Evolutionary conservation across 2,113 vertebrate genomes (phyloP).

Genomic region (Pelecanoides urinatrix): DNA sequence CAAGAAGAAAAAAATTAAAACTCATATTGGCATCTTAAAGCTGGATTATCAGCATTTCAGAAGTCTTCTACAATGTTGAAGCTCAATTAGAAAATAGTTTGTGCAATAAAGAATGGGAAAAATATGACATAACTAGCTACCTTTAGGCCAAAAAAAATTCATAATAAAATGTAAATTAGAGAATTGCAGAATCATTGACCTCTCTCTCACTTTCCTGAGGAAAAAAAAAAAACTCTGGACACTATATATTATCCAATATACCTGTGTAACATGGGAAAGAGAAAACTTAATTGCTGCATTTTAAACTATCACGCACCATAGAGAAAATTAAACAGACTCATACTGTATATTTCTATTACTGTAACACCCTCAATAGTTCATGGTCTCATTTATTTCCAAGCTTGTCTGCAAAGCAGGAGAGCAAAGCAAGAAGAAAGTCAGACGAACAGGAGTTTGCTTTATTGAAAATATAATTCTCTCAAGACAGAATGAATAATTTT

Average conservation of each 20-base stretch:
- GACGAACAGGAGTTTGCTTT: not conserved
- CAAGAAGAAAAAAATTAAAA: constrained; percentile 5
- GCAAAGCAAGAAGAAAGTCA: not conserved
- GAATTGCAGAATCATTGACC: not conserved
- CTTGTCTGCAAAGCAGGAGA: not conserved
- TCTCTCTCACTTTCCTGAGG: not conserved
- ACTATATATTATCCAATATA: not conserved
- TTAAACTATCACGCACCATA: not conserved
- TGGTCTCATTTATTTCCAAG: not conserved
- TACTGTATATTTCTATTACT: not conserved
- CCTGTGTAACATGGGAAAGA: not conserved
- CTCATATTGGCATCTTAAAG: not conserved
- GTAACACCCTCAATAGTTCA: not conserved
- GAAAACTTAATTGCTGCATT: not conserved
- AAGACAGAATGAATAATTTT: not conserved
- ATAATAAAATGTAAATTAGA: not conserved
- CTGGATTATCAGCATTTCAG: not conserved
- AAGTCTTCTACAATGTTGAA: accelerated
- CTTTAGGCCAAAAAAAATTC: not conserved
- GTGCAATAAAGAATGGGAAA: not conserved
- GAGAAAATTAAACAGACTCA: not conserved
- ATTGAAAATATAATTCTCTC: not conserved
- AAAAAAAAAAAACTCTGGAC: not conserved
- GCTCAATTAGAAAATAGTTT: not conserved
- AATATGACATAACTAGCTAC: not conserved